Evolutionary conservation across 2,888 invertebrate genomes (phyloP), one percentile per base, ranked within the genome.

Genomic region (Pollenia labialis): DNA sequence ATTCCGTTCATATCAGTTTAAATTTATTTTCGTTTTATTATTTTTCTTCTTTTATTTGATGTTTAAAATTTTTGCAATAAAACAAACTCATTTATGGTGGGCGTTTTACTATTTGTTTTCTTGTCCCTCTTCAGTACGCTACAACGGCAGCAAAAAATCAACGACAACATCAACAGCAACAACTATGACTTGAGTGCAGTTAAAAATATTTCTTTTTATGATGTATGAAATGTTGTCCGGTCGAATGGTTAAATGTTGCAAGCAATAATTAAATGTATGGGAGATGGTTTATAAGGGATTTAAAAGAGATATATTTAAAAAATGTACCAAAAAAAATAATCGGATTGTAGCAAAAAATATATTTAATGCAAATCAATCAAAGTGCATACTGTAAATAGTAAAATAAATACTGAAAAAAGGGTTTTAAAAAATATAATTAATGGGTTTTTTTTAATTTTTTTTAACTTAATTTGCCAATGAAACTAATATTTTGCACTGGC

Each of bases 11-110:
- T 69, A 76, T 69, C 75, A 82, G 69, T 56, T 77, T 76, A 64
- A 71, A 74, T 56, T 81, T 32, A 81, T 71, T 81, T 81, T 71
- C 68, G 48, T 64, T 83, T 23, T 77, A 48, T 66, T 75, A 46
- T 74, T 84, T 52, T 44, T 64, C 7, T 62, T 69, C 14, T 77
- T 52, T 52, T 60, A 23, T 64, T 81, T 81, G 48, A 72, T 80
- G 79, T 66, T 32, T 82, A 16, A 58, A 77, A 56, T 80, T 83
- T 86, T 76, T 86, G 86, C 75, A 80, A 79, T 79, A 85, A 86
- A 86, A 83, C 75, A 74, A 83, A 86, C 74, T 71, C 71, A 72
- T 85, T 85, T 81, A 75, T 86, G 74, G 85, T 83, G 86, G 86
- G 86, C 86, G 86, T 86, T 80, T 71, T 80, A 80, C 56, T 82